phyloP scores from a whole-genome alignment of 1,140 invertebrate genomes.

The Plodia interpunctella region DNA sequence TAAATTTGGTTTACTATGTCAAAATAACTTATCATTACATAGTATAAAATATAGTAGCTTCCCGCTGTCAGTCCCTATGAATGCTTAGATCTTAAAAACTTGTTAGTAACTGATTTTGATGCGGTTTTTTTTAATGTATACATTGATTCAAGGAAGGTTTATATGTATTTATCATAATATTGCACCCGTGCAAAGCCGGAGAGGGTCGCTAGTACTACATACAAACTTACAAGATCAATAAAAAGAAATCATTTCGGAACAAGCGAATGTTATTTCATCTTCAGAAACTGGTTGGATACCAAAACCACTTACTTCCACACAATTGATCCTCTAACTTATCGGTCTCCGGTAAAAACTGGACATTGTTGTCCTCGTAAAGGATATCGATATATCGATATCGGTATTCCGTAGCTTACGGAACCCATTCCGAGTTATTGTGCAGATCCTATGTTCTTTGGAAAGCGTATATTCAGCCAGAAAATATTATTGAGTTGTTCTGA shows the following conservation, averaged over 20 bases:
- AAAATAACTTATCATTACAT: too few relatives aligned
- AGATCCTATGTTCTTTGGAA: constrained; percentile 6
- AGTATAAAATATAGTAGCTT: too few relatives aligned
- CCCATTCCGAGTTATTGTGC: constrained; percentile 9
- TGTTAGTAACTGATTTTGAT: too few relatives aligned
- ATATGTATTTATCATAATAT: too few relatives aligned
- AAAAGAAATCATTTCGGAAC: constrained; percentile 13
- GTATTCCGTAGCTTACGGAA: constrained; percentile 14
- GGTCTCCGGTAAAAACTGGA: constrained; percentile 46
- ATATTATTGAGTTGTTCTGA: constrained; percentile 1
- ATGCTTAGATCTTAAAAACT: too few relatives aligned
- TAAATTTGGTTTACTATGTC: too few relatives aligned
- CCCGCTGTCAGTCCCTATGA: too few relatives aligned
- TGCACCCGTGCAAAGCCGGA: too few relatives aligned
- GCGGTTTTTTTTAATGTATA: too few relatives aligned
- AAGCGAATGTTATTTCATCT: constrained; percentile 20
- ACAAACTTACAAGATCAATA: background rate
- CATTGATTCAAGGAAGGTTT: too few relatives aligned
- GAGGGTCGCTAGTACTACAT: background rate
- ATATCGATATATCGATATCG: too few relatives aligned
- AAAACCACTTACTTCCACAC: constrained; percentile 53
- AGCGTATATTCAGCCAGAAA: constrained; percentile 10
- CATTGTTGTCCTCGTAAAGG: constrained; percentile 21
- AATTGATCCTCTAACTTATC: constrained; percentile 59
- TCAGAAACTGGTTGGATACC: constrained; percentile 21